These are phyloP conservation scores for Sphaerophoria rueppellii DNA, from an alignment of 2,888 invertebrate species.

Conservation along the genomic window DNA sequence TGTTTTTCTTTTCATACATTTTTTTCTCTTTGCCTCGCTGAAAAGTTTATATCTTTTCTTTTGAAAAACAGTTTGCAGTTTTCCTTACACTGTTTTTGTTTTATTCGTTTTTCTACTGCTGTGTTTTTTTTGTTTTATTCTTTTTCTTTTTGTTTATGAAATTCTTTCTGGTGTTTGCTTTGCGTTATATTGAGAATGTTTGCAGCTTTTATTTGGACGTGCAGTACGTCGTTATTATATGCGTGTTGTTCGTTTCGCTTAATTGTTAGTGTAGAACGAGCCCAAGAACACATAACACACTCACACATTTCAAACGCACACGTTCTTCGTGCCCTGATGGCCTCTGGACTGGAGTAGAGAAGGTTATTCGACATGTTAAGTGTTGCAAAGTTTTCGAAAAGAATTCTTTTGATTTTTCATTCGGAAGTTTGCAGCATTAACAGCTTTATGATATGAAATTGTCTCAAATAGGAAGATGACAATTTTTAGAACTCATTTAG, in stretches of 20 bases:
- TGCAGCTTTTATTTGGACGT: not conserved
- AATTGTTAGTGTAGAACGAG: not conserved
- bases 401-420: conserved; percentile 10
- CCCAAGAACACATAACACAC: not conserved
- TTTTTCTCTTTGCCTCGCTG: conserved; percentile 24
- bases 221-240: conserved; percentile 18
- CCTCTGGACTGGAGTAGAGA: conserved; percentile 66
- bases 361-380: conserved; percentile 66
- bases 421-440: not conserved
- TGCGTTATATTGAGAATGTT: conserved; percentile 13
- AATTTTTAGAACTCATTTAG: too few relatives aligned
- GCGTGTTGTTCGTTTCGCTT: not conserved
- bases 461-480: too few relatives aligned
- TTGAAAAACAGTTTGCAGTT: conserved; percentile 18
- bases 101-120: not conserved
- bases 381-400: conserved; percentile 14
- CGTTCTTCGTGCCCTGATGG: conserved; percentile 58
- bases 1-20: conserved; percentile 9
- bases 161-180: conserved; percentile 19
- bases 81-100: conserved; percentile 17
- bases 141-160: conserved; percentile 8
- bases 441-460: not conserved
- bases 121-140: conserved; percentile 42
- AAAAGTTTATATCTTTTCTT: conserved; percentile 51
- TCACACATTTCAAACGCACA: conserved; percentile 1